Conservation (phyloP, 2,797 vertebrate genomes). For the Anisognathus igniventris region DNA sequence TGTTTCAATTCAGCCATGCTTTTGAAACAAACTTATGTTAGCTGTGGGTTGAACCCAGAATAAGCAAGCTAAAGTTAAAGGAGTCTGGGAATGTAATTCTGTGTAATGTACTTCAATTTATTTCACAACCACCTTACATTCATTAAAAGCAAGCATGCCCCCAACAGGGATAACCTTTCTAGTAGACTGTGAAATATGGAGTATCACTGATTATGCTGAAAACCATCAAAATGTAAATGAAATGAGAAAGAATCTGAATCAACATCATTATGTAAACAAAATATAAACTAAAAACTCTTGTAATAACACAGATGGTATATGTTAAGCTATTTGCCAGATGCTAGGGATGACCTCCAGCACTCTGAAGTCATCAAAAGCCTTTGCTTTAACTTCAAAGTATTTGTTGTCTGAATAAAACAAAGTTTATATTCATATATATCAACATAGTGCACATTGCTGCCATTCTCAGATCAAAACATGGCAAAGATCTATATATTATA, state of each 20-base stretch:
- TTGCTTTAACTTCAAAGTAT: neutral
- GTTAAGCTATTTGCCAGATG: neutral
- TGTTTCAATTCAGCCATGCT: neutral
- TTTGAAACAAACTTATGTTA: neutral
- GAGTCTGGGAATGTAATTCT: neutral
- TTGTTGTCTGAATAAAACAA: neutral
- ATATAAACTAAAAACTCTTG: neutral
- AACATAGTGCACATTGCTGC: neutral
- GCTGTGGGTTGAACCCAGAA: neutral
- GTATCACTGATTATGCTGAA: neutral
- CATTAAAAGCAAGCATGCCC: neutral
- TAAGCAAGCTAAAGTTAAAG: neutral
- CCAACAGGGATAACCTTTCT: neutral
- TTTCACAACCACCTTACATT: neutral
- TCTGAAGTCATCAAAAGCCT: neutral
- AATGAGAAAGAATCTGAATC: neutral
- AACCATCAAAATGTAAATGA: slow-evolving; percentile 1
- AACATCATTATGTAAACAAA: neutral
- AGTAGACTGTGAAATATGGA: neutral
- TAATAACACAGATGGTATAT: neutral
- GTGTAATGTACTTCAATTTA: neutral
- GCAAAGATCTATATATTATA: neutral
- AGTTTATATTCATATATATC: neutral
- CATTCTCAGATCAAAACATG: neutral
- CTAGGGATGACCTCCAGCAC: neutral